Evolutionary conservation across 2,797 vertebrate genomes (phyloP), one percentile per base, ranked within the genome.

Genomic region (Tapirus indicus): DNA sequence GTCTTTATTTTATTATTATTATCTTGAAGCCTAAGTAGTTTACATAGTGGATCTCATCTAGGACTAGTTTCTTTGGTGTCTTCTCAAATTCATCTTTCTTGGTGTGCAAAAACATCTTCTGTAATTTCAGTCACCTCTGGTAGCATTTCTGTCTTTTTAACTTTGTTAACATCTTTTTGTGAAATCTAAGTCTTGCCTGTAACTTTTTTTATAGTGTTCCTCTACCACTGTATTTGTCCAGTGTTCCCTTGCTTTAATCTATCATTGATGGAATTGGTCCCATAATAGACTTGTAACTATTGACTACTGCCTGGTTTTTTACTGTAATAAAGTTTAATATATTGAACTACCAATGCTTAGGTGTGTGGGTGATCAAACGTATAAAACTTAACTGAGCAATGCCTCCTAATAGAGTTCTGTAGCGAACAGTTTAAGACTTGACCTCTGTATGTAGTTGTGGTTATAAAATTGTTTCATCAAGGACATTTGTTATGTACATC

Each of bases 51-150:
- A 91, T 97, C 95, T 98, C 86, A 94, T 97, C 87, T 95, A 95
- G 69, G 97, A 85, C 27, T 96, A 97, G 74, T 98, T 97, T 97
- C 97, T 95, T 97, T 97, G 91, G 79, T 98, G 95, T 98, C 97
- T 94, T 95, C 94, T 96, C 96, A 96, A 93, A 96, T 97, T 97
- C 97, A 97, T 98, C 98, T 97, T 96, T 94, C 97, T 98, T 98
- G 92, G 92, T 98, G 88, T 98, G 86, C 96, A 94, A 97, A 97
- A 97, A 95, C 96, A 97, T 97, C 88, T 56, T 95, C 96, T 97
- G 85, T 98, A 96, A 96, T 84, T 97, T 89, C 91, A 97, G 88
- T 95, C 95, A 98, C 95, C 97, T 97, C 92, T 98, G 85, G 87
- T 69, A 97, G 97, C 86, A 97, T 98, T 97, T 96, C 87, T 97